A percentile compares a stretch with the other conserved stretches of the same genome.
Evolutionary conservation across 2,888 invertebrate genomes (phyloP).

Genomic region (Eueremaeus valkanovi): DNA sequence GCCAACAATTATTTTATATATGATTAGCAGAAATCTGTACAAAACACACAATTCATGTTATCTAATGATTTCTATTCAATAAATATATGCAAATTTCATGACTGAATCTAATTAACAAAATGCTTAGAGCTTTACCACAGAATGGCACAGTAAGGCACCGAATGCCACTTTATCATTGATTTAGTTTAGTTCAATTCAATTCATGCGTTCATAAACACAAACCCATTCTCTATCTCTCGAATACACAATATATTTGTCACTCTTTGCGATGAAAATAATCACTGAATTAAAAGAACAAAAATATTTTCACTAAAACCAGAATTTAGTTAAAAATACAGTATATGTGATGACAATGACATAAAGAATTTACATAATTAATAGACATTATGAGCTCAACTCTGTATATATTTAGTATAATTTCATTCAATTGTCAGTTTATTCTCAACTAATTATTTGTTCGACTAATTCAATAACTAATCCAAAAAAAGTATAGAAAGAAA

Average conservation of each 20-base stretch:
- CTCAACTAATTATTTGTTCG: neutral
- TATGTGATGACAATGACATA: too few species aligned
- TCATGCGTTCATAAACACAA: neutral
- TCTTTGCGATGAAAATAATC: too few species aligned
- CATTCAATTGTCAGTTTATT: too few species aligned
- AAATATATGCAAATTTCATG: neutral
- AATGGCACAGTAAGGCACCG: too few species aligned
- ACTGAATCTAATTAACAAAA: constrained; percentile 3
- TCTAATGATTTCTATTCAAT: neutral
- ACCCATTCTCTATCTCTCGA: neutral
- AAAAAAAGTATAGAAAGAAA: neutral
- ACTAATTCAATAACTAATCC: neutral
- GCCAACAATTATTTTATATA: too few species aligned
- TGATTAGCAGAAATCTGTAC: neutral
- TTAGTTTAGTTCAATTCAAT: neutral
- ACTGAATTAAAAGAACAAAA: too few species aligned
- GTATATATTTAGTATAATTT: too few species aligned
- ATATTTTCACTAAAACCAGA: too few species aligned
- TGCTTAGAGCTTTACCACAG: constrained; percentile 20
- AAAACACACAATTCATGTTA: neutral
- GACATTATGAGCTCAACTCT: too few species aligned
- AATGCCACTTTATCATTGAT: constrained; percentile 16
- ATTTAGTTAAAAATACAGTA: too few species aligned
- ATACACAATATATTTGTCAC: too few species aligned
- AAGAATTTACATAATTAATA: too few species aligned